A percentile compares a stretch with the other conserved stretches of the same genome.
These are phyloP conservation scores for Cryptotermes secundus DNA, from an alignment of 1,140 invertebrate genomes.

Conservation along the genomic window DNA sequence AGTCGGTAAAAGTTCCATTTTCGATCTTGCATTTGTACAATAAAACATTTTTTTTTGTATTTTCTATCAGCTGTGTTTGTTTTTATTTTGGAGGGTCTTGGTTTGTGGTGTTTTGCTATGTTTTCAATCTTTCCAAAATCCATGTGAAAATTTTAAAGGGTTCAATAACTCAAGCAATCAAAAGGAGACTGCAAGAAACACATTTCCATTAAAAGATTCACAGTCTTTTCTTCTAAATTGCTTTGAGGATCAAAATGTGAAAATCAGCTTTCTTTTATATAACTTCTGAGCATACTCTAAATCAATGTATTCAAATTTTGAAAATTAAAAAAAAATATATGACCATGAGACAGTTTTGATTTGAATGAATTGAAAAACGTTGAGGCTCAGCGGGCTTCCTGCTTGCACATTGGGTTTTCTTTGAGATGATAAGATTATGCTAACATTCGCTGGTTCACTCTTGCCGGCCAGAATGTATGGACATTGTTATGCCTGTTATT, in stretches of 20 bases:
- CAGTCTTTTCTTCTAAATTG: background rate
- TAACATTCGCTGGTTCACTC: background rate
- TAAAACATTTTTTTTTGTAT: background rate
- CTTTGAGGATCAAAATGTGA: background rate
- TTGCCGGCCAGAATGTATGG: background rate
- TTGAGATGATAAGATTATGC: constrained; percentile 21
- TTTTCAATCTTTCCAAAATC: background rate
- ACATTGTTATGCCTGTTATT: constrained; percentile 20
- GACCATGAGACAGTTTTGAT: background rate
- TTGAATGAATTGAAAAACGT: constrained; percentile 35
- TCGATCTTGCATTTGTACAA: constrained; percentile 19
- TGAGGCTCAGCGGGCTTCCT: constrained; percentile 33
- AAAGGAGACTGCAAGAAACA: background rate
- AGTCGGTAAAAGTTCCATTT: constrained; percentile 30
- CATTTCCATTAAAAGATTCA: background rate
- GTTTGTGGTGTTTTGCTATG: constrained; percentile 13
- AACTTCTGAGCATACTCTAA: background rate
- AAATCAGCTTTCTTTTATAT: background rate
- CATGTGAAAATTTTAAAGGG: too few relatives aligned
- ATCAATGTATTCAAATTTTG: constrained; percentile 19
- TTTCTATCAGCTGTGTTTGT: background rate
- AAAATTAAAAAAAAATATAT: background rate
- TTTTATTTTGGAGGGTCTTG: background rate
- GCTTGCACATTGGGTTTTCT: constrained; percentile 34
- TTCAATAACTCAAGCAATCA: background rate